Evolutionary conservation across 2,888 invertebrate species (phyloP), one percentile per base, ranked within the genome.

Genomic region (Apamea monoglypha): DNA sequence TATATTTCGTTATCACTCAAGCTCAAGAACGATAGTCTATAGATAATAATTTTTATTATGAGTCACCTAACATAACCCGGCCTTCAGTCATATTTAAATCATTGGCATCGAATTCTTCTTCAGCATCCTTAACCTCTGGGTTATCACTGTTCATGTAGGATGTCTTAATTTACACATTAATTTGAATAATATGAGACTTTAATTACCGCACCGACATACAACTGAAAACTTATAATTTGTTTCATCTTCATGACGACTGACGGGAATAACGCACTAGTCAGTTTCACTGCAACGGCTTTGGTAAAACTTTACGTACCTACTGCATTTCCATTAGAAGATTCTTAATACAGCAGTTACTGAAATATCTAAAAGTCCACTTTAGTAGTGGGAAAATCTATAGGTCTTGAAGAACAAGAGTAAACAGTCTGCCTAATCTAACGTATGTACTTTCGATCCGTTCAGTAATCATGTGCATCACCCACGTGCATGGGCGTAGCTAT

Each of bases 61-160:
- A 36, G 0, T 25, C 36, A 25, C 64, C 36, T 64, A 36, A 36
- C 36, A 21, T 21, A 36, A 25, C 21, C 21, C 25, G 64, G 12
- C 36, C 64, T 64, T 36, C 36, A 64, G 25, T 36, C 25, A 36
- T 25, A 25, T 36, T 36, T 14, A 36, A 36, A 25, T 25, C 25
- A 36, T 59, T n/a, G 14, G 21, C 77, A 59, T 71, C 44, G 0
- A 69, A n/a, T 36, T 64, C n/a, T n/a, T 50, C 53, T 63, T 59
- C 36, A 59, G 25, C n/a, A 72, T 53, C 79, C 71, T 87, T 72
- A 79, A 87, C 87, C 84, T 10, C n/a, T 0, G 12, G 87, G 74
- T 87, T 40, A 78, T 74, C 56, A 18, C 5, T 29, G 5, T 21
- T 53, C 7, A 63, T 14, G 8, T 44, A 18, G n/a, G 61, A 47